A percentile compares a stretch with the other conserved stretches of the same genome.
Conservation (phyloP, 1,140 invertebrate species). For the Trichonephila inaurata region DNA sequence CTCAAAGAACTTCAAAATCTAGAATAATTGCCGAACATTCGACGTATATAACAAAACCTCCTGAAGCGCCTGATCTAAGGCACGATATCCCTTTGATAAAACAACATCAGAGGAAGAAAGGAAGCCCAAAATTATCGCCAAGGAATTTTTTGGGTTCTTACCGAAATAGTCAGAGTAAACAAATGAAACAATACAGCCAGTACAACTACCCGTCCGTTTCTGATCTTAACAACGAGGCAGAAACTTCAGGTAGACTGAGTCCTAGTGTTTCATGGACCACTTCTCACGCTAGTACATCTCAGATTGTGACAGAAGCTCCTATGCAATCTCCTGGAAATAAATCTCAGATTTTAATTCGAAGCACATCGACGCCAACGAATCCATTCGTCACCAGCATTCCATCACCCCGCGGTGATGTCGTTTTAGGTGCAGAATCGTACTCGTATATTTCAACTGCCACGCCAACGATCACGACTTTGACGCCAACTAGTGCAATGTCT, state of each 20-base stretch:
- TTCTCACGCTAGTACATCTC: background rate
- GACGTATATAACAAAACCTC: background rate
- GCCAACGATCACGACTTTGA: conserved; percentile 41
- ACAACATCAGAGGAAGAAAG: conserved; percentile 65
- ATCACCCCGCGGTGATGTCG: background rate
- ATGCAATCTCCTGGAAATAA: background rate
- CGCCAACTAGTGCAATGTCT: conserved; percentile 24
- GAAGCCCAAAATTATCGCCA: conserved; percentile 56
- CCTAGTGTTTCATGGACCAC: conserved; percentile 25
- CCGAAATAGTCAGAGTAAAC: conserved; percentile 42
- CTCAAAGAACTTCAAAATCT: conserved; percentile 20
- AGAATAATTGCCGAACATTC: conserved; percentile 50
- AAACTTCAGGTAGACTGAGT: background rate
- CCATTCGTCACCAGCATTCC: conserved; percentile 20
- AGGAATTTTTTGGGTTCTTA: conserved; percentile 21
- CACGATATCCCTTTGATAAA: conserved; percentile 34
- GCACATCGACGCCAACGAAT: conserved; percentile 63
- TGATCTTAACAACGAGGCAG: background rate
- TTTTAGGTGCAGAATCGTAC: conserved; percentile 54
- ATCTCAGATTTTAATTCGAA: conserved; percentile 57
- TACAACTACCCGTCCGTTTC: conserved; percentile 32
- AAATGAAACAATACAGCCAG: conserved; percentile 38
- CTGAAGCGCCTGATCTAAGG: conserved; percentile 36
- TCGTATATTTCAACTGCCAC: conserved; percentile 46
- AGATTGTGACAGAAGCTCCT: conserved; percentile 25